phyloP scores from a whole-genome alignment of 2,888 invertebrate genomes.

The Yponomeuta malinellus region DNA sequence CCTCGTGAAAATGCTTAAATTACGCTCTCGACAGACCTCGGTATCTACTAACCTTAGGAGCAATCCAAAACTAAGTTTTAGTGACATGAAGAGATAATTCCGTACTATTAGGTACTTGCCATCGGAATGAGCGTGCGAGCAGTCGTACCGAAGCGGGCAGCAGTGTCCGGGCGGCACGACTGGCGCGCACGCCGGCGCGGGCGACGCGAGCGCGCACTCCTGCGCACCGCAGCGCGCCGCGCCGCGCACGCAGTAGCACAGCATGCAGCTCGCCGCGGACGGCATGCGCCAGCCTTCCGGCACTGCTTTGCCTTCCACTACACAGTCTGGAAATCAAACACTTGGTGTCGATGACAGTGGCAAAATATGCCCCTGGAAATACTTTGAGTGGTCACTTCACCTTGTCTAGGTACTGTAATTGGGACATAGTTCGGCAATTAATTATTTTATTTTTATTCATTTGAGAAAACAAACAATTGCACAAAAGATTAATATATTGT shows the following conservation, averaged over 20 bases:
- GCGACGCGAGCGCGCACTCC: conserved; percentile 85
- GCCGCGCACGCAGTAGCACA: conserved; percentile 88
- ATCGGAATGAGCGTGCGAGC: conserved; percentile 58
- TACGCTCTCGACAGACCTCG: no score
- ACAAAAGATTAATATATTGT: no score
- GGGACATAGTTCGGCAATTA: no score
- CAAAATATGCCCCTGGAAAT: no score
- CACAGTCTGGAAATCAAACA: conserved; percentile 74
- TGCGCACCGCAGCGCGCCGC: conserved; percentile 83
- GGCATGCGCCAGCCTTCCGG: conserved; percentile 81
- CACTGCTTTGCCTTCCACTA: conserved; percentile 76
- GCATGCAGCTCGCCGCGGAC: conserved; percentile 79
- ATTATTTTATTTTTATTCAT: no score
- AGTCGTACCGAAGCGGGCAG: conserved; percentile 89
- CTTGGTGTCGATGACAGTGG: background rate
- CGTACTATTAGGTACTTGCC: conserved; percentile 15
- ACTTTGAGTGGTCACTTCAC: no score
- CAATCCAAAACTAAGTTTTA: no score
- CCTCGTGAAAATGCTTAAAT: no score
- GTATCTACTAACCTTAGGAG: no score
- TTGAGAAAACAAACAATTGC: no score
- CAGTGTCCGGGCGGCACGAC: conserved; percentile 86
- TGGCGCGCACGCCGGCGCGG: conserved; percentile 84
- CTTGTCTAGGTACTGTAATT: no score
- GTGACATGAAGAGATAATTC: no score